Conservation (phyloP, 1,140 invertebrate species). For the Formica selysi region DNA sequence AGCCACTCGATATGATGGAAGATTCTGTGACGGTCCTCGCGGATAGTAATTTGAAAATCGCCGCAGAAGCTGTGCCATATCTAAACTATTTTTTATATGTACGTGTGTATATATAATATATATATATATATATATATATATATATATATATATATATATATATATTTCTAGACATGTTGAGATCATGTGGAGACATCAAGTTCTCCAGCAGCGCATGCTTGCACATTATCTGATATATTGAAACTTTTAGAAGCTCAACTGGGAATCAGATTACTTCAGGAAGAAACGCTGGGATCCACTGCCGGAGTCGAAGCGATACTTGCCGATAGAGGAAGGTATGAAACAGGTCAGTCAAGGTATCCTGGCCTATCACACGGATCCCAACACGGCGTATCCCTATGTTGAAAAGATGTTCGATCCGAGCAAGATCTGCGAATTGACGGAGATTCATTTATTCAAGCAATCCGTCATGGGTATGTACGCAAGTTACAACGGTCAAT, state of each 20-base stretch:
- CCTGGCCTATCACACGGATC: slow-evolving; percentile 76
- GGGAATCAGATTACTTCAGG: slow-evolving; percentile 75
- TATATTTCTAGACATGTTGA: background rate
- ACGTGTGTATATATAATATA: slow-evolving; percentile 13
- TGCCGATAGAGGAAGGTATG: slow-evolving; percentile 74
- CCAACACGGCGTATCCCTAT: slow-evolving; percentile 75
- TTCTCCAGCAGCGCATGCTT: background rate
- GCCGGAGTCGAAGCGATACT: slow-evolving; percentile 70
- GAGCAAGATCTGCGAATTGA: slow-evolving; percentile 72
- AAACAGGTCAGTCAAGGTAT: slow-evolving; percentile 69
- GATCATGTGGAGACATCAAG: background rate
- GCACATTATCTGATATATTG: background rate
- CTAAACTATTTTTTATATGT: slow-evolving; percentile 81
- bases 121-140: too few relatives aligned
- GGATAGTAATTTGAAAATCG: slow-evolving; percentile 76
- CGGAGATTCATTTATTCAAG: slow-evolving; percentile 76
- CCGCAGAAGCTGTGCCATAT: slow-evolving; percentile 79
- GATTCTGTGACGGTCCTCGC: slow-evolving; percentile 80
- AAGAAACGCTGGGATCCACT: slow-evolving; percentile 75
- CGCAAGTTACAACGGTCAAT: slow-evolving; percentile 73
- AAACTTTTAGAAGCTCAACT: slow-evolving; percentile 66
- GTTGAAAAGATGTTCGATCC: slow-evolving; percentile 71
- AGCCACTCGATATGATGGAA: slow-evolving; percentile 81
- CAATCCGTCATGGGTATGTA: slow-evolving; percentile 73
- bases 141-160: too few relatives aligned